Evolutionary conservation across 2,113 vertebrate genomes (phyloP).

Genomic region (Eleginops maclovinus): DNA sequence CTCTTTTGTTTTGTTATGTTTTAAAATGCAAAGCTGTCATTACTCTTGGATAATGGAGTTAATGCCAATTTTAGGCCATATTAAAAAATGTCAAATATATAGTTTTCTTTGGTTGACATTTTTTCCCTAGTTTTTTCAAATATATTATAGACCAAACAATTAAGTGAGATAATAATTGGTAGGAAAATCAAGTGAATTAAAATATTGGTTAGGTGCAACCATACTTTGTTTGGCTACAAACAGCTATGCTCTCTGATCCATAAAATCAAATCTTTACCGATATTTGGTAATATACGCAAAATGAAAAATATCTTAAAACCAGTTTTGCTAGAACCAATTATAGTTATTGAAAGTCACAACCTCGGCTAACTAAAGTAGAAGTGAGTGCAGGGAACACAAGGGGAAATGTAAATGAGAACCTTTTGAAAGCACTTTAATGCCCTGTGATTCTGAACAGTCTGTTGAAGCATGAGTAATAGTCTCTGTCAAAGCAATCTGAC

Average conservation of each 20-base stretch:
- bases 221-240: not conserved
- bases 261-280: not conserved
- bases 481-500: slow-evolving; percentile 31
- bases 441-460: slow-evolving; percentile 3
- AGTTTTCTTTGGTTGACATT: no score
- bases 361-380: not conserved
- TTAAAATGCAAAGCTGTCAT: no score
- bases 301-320: slow-evolving; percentile 6
- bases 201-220: not conserved
- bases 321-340: not conserved
- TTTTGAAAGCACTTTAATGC: slow-evolving; percentile 25
- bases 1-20: not conserved
- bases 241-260: not conserved
- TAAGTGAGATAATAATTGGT: not conserved
- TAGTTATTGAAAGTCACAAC: slow-evolving; percentile 4
- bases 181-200: no score
- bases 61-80: no score
- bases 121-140: no score
- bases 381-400: not conserved
- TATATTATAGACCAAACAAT: not conserved
- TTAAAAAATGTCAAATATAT: no score
- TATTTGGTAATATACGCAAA: not conserved
- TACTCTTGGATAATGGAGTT: no score
- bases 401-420: slow-evolving; percentile 17
- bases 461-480: slow-evolving; percentile 18